These are phyloP conservation scores for Pseudachorutes palmiensis DNA, from an alignment of 1,140 invertebrate genomes.

Conservation along the genomic window DNA sequence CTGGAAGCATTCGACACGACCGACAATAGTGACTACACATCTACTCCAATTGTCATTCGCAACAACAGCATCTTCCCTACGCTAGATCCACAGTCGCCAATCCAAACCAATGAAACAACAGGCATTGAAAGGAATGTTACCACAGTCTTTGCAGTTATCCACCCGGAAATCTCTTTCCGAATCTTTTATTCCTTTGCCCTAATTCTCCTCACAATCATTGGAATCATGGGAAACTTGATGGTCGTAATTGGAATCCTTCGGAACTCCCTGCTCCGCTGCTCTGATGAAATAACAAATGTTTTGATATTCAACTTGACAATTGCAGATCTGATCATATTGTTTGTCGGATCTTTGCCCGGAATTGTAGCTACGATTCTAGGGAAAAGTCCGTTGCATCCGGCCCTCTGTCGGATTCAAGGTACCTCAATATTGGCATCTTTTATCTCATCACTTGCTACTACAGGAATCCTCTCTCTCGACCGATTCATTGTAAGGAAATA, in stretches of 20 bases:
- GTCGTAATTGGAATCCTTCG: conserved; percentile 5
- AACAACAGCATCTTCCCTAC: background rate
- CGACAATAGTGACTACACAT: no score
- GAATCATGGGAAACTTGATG: background rate
- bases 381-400: background rate
- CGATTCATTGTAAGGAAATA: background rate
- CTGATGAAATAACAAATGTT: conserved; percentile 1
- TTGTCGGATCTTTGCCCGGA: conserved; percentile 10
- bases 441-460: background rate
- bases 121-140: background rate
- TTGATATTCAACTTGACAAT: background rate
- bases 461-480: background rate
- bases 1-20: no score
- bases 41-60: no score
- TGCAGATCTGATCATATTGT: background rate
- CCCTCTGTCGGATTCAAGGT: conserved; percentile 10
- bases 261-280: background rate
- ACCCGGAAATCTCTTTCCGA: background rate
- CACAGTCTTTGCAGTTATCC: background rate
- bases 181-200: conserved; percentile 7
- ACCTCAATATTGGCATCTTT: background rate
- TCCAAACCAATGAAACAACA: background rate
- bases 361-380: background rate
- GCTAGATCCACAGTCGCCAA: background rate
- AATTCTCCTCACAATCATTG: conserved; percentile 9